Conservation (phyloP, 2,113 vertebrate genomes). For the Thymallus thymallus region DNA sequence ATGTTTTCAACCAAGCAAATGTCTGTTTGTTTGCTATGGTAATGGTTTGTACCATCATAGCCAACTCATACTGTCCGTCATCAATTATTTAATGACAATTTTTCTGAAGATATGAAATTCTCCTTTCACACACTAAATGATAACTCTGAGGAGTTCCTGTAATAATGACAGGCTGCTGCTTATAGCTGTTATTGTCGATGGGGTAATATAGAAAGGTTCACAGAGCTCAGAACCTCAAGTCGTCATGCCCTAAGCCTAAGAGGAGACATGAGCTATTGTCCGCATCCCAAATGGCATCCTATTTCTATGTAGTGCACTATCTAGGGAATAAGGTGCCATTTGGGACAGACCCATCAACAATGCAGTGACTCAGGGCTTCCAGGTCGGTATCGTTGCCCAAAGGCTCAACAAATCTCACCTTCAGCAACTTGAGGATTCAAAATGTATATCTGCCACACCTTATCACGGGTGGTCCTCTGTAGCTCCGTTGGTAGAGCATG, state of each 20-base stretch:
- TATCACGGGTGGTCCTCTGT: not conserved
- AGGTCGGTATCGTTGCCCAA: not conserved
- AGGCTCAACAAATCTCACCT: not conserved
- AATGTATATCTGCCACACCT: not conserved
- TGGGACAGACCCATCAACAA: not conserved
- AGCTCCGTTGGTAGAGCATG: too few relatives aligned
- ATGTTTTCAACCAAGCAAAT: not conserved
- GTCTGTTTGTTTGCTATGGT: not conserved
- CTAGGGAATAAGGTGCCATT: too few relatives aligned
- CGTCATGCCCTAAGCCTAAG: not conserved
- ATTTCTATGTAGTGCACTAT: too few relatives aligned
- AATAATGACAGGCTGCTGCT: conserved; percentile 15
- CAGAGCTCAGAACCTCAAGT: not conserved
- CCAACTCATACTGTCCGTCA: not conserved
- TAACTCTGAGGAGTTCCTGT: not conserved
- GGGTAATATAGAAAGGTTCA: not conserved
- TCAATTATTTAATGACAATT: not conserved
- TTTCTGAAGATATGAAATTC: not conserved
- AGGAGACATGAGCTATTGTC: not conserved
- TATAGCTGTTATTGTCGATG: not conserved
- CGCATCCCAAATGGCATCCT: not conserved
- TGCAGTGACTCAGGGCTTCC: not conserved
- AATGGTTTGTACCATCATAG: not conserved
- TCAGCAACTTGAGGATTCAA: not conserved
- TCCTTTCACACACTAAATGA: not conserved